Evolutionary conservation across 2,113 vertebrate genomes (phyloP).

Genomic region (Mesitornis unicolor): DNA sequence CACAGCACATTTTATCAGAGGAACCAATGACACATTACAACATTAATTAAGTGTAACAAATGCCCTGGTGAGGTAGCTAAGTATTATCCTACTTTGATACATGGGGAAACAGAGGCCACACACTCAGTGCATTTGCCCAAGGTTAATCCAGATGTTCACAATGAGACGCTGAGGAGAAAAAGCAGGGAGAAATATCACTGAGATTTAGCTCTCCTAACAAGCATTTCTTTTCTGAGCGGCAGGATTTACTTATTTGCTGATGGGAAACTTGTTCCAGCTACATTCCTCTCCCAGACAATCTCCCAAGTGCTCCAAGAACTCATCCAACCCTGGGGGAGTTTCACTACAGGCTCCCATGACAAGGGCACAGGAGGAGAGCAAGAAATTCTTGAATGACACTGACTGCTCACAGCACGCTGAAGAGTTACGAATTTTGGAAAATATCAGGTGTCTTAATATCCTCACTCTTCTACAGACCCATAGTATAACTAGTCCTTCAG

Average conservation of each 20-base stretch:
- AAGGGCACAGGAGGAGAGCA: background rate
- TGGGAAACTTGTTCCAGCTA: background rate
- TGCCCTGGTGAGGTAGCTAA: background rate
- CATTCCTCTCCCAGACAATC: background rate
- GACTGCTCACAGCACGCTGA: background rate
- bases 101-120: background rate
- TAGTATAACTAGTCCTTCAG: background rate
- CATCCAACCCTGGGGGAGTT: background rate
- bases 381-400: background rate
- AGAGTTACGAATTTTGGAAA: background rate
- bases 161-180: background rate
- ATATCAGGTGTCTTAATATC: background rate
- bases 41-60: slow-evolving; percentile 43
- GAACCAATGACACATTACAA: slow-evolving; percentile 31
- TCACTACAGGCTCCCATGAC: background rate
- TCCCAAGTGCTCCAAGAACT: background rate
- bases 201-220: background rate
- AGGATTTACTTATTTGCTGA: background rate
- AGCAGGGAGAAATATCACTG: background rate
- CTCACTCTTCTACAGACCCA: background rate
- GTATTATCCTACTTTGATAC: background rate
- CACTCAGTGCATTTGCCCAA: background rate
- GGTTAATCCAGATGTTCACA: slow-evolving; percentile 9
- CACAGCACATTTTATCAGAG: slow-evolving; percentile 5
- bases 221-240: background rate